These are phyloP conservation scores for Choreutis nemorana DNA, from an alignment of 2,888 invertebrate genomes.

Conservation along the genomic window DNA sequence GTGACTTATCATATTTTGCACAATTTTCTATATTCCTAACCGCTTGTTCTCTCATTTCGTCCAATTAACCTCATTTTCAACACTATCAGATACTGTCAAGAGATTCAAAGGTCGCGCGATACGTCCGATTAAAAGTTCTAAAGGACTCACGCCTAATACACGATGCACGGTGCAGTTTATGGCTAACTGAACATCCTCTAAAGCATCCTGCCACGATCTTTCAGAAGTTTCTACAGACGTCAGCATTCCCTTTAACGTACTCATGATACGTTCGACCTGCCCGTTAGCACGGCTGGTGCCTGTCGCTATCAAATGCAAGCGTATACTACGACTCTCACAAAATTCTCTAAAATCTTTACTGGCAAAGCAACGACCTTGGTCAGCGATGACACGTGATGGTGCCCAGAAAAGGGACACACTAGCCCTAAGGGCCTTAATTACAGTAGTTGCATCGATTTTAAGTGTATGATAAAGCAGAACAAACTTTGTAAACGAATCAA, in stretches of 20 bases:
- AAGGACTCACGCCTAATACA: no score
- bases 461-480: background rate
- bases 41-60: no score
- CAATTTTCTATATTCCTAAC: no score
- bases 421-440: background rate
- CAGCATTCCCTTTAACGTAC: constrained; percentile 14
- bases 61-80: no score
- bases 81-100: no score
- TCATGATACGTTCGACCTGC: background rate
- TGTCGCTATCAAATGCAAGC: background rate
- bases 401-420: background rate
- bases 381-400: background rate
- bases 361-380: background rate
- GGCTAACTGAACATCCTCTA: constrained; percentile 8
- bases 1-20: no score
- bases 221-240: constrained; percentile 14
- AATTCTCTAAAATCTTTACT: background rate
- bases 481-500: constrained; percentile 12
- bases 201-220: constrained; percentile 1
- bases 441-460: background rate
- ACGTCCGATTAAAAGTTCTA: no score
- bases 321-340: background rate
- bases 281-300: background rate
- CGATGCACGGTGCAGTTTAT: no score
- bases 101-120: constrained; percentile 17